Conservation (phyloP, 1,140 invertebrate species). For the Caenorhabditis tropicalis region DNA sequence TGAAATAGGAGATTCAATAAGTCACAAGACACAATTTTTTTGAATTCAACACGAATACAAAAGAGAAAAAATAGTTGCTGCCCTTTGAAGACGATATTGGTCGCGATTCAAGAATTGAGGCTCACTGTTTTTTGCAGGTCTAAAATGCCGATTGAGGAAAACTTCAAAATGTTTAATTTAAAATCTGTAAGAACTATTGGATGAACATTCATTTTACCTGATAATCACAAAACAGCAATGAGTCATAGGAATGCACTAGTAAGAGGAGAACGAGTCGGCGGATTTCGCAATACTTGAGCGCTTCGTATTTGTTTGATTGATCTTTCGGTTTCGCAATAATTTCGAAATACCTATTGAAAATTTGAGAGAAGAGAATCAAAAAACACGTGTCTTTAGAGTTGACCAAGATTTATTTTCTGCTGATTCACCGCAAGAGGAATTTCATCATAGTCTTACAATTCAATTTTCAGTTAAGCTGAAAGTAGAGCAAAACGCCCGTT, state of each 20-base stretch:
- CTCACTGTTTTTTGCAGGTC: neutral
- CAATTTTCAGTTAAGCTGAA: neutral
- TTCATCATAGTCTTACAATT: neutral
- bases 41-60: too few relatives aligned
- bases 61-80: too few relatives aligned
- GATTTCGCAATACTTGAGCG: constrained; percentile 21
- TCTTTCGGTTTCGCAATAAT: neutral
- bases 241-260: constrained; percentile 2
- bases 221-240: neutral
- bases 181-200: neutral
- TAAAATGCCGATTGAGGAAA: neutral
- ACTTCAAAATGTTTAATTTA: too few relatives aligned
- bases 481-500: neutral
- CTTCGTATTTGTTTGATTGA: neutral
- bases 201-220: neutral
- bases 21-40: too few relatives aligned
- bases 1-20: too few relatives aligned
- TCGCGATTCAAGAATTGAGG: too few relatives aligned
- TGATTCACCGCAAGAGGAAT: neutral
- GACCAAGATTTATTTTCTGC: neutral
- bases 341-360: neutral
- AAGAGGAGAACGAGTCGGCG: neutral
- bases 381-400: neutral
- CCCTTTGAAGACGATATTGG: too few relatives aligned
- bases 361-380: constrained; percentile 3